These are phyloP conservation scores for Rhorus exstirpatorius DNA, from an alignment of 2,888 invertebrate genomes.

Conservation along the genomic window DNA sequence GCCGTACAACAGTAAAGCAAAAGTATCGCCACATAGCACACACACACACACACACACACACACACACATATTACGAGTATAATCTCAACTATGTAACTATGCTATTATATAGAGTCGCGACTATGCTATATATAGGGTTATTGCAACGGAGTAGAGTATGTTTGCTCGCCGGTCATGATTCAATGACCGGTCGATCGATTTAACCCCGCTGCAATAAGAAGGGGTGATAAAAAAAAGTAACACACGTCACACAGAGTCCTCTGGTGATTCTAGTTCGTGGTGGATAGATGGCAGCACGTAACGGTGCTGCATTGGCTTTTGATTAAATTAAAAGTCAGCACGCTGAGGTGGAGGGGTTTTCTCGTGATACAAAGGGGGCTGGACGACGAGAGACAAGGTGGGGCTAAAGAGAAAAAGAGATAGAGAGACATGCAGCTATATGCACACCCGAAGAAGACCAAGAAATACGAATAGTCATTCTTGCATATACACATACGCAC, in stretches of 20 bases:
- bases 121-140: neutral
- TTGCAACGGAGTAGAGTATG: slow-evolving; percentile 4
- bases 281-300: slow-evolving; percentile 82
- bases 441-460: slow-evolving; percentile 16
- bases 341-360: slow-evolving; percentile 32
- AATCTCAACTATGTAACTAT: no score
- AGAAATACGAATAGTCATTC: slow-evolving; percentile 30
- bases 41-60: neutral
- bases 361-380: slow-evolving; percentile 63
- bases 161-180: slow-evolving; percentile 42
- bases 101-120: no score
- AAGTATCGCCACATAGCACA: neutral
- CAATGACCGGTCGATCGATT: slow-evolving; percentile 54
- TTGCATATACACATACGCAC: neutral
- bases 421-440: slow-evolving; percentile 34
- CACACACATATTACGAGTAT: slow-evolving; percentile 29
- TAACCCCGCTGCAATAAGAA: neutral
- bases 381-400: slow-evolving; percentile 62
- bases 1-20: neutral
- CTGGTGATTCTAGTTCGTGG: slow-evolving; percentile 71
- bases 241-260: neutral
- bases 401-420: slow-evolving; percentile 45
- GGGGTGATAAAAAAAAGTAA: neutral
- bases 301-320: slow-evolving; percentile 68
- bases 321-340: slow-evolving; percentile 56